Conservation (phyloP, 2,113 vertebrate species). For the Pongo pygmaeus region DNA sequence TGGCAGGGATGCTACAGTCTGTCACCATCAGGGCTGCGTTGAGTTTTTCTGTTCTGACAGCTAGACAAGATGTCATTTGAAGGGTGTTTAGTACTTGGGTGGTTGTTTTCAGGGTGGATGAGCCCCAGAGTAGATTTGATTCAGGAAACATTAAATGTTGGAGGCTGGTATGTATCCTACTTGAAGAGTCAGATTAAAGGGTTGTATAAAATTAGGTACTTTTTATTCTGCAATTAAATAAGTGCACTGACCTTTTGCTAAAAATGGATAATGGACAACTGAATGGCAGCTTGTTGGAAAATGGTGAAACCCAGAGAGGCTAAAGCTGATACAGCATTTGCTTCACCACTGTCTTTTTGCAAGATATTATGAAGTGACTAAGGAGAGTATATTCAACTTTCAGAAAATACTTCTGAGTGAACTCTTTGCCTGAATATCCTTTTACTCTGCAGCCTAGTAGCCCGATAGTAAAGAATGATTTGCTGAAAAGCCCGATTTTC, state of each 20-base stretch:
- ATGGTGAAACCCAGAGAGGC: neutral
- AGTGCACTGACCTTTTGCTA: neutral
- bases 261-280: neutral
- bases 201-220: neutral
- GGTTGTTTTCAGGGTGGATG: slow-evolving; percentile 40
- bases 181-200: slow-evolving; percentile 10
- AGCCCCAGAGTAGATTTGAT: slow-evolving; percentile 8
- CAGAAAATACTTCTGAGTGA: neutral
- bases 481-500: neutral
- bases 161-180: neutral
- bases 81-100: slow-evolving; percentile 54
- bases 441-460: neutral
- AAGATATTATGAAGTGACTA: neutral
- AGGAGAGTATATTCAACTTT: neutral
- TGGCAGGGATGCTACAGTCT: slow-evolving; percentile 58
- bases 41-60: slow-evolving; percentile 58
- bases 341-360: neutral
- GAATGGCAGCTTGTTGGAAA: neutral
- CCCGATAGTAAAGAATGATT: neutral
- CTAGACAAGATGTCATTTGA: slow-evolving; percentile 64
- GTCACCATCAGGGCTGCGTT: slow-evolving; percentile 40
- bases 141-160: slow-evolving; percentile 4
- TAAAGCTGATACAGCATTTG: neutral
- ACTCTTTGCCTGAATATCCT: neutral
- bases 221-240: slow-evolving; percentile 21